Evolutionary conservation across 2,113 vertebrate genomes (phyloP).

Genomic region (Semicossyphus pulcher): DNA sequence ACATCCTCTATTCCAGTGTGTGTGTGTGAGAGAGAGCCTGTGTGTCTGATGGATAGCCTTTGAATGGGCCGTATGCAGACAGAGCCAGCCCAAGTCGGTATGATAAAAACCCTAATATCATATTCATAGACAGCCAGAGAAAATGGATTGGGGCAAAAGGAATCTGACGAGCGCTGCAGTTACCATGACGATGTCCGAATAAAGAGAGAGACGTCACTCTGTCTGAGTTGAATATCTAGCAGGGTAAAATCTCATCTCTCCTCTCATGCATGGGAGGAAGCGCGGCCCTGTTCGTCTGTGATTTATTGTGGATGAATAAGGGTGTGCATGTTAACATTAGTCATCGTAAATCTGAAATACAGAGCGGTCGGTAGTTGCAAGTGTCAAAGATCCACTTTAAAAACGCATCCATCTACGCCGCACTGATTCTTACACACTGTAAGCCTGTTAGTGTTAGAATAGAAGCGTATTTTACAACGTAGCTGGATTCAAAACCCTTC

Average conservation of each 20-base stretch:
- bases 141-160: slow-evolving; percentile 74
- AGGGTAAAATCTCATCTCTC: slow-evolving; percentile 57
- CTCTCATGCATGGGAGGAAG: slow-evolving; percentile 24
- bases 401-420: slow-evolving; percentile 7
- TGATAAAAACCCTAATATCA: slow-evolving; percentile 80
- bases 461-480: background rate
- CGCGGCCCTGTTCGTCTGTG: slow-evolving; percentile 23
- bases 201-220: slow-evolving; percentile 68
- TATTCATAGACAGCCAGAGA: slow-evolving; percentile 79
- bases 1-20: slow-evolving; percentile 23
- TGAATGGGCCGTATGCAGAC: slow-evolving; percentile 70
- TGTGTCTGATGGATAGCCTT: slow-evolving; percentile 68
- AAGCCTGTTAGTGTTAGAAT: background rate
- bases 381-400: slow-evolving; percentile 37
- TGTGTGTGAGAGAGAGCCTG: slow-evolving; percentile 20
- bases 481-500: background rate
- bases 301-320: slow-evolving; percentile 50
- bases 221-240: slow-evolving; percentile 62
- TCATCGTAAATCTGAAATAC: slow-evolving; percentile 45
- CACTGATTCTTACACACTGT: background rate
- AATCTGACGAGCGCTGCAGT: slow-evolving; percentile 72
- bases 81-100: slow-evolving; percentile 61
- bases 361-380: slow-evolving; percentile 17
- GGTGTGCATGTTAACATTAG: slow-evolving; percentile 46
- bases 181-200: slow-evolving; percentile 80